Evolutionary conservation across 2,888 invertebrate genomes (phyloP), one percentile per base, ranked within the genome.

Genomic region (Sisyra terminalis): DNA sequence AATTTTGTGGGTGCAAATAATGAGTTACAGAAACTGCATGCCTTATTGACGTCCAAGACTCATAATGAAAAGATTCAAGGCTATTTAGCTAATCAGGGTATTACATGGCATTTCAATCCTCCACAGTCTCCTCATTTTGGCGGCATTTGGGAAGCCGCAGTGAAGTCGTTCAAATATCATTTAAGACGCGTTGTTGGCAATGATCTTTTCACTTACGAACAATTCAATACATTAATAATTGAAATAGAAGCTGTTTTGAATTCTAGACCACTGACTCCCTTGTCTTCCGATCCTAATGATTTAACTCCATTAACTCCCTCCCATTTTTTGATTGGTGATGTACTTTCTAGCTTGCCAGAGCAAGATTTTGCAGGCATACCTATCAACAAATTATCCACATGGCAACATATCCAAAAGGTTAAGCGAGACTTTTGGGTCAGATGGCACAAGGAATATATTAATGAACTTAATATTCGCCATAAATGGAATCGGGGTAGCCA

Each of bases 261-360:
- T 31, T 50, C 48, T 1, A 42, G 47, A 9, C 49, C 50, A 3
- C 35, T 47, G 40, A 32, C 14, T 41, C 45, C n/a, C 3, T 45
- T 10, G n/a, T 47, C 46, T 3, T 34, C 35, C 3, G 44, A 48
- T 43, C 43, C 43, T 8, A 44, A 47, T 29, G 46, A 46, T 31
- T 18, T 39, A 7, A 10, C n/a, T 1, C 42, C 34, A 9, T 8
- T 47, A 8, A 43, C 45, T 32, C 46, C 44, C 5, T 36, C 29
- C 3, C 48, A 49, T 24, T 45, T 48, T 40, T 40, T 50, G 11
- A 49, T 49, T 15, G 48, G 49, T 29, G 45, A 48, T 45, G 30
- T 45, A n/a, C 30, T 48, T 15, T 46, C 18, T 10, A 6, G 45
- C 39, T 16, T 46, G n/a, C 5, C 45, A 37, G 14, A 37, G 41